Evolutionary conservation across 2,113 vertebrate genomes (phyloP).

Genomic region (Hippocampus zosterae): DNA sequence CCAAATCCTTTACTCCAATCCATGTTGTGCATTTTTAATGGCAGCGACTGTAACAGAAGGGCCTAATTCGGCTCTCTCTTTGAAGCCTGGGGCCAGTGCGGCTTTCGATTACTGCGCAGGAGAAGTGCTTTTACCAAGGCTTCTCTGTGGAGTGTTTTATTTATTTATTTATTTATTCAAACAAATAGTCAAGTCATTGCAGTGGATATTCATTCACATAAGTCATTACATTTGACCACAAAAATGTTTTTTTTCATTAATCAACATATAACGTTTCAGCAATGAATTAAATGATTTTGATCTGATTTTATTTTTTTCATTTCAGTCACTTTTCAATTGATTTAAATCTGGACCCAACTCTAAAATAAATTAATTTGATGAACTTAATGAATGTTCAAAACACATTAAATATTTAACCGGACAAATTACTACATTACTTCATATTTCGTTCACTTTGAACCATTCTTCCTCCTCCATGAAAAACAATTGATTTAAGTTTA

Average conservation of each 20-base stretch:
- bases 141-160: background rate
- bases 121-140: background rate
- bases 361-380: too few relatives aligned
- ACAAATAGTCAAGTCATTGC: background rate
- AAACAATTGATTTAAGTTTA: too few relatives aligned
- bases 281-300: too few relatives aligned
- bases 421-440: too few relatives aligned
- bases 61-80: slow-evolving; percentile 3
- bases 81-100: background rate
- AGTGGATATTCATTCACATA: background rate
- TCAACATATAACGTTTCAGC: background rate
- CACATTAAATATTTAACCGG: too few relatives aligned
- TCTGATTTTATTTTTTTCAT: background rate
- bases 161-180: background rate
- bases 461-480: too few relatives aligned
- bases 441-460: too few relatives aligned
- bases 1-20: slow-evolving; percentile 27
- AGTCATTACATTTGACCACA: background rate
- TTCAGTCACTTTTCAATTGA: background rate
- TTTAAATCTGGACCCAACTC: too few relatives aligned
- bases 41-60: background rate
- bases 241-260: background rate
- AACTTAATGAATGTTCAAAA: too few relatives aligned
- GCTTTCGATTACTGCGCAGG: background rate
- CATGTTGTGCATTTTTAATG: slow-evolving; percentile 28